Evolutionary conservation across 1,140 invertebrate species (phyloP).

Genomic region (Nephila pilipes): DNA sequence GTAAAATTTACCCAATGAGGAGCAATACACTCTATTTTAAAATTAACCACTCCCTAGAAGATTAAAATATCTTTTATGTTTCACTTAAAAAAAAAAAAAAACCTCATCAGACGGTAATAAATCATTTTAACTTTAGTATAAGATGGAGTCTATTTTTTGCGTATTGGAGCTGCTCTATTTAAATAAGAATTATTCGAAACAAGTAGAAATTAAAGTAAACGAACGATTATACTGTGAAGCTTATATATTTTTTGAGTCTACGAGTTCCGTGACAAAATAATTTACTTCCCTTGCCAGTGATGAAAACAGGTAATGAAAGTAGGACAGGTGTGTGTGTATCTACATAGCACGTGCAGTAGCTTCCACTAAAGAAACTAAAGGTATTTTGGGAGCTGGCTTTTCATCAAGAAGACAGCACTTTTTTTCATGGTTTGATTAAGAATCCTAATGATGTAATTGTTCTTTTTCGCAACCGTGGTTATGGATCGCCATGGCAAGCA

Average conservation of each 20-base stretch:
- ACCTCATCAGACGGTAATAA: too few species aligned
- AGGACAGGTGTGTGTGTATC: slow-evolving; percentile 26
- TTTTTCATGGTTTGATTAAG: slow-evolving; percentile 56
- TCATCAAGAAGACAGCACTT: slow-evolving; percentile 40
- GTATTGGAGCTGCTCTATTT: too few species aligned
- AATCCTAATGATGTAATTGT: slow-evolving; percentile 42
- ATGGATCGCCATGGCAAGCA: neutral
- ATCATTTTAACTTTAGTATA: too few species aligned
- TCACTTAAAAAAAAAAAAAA: too few species aligned
- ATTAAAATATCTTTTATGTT: too few species aligned
- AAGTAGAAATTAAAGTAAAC: too few species aligned
- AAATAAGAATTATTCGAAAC: too few species aligned
- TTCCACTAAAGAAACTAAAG: neutral
- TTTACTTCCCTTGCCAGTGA: slow-evolving; percentile 11
- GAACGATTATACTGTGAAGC: neutral
- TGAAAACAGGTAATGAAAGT: slow-evolving; percentile 28
- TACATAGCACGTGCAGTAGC: neutral
- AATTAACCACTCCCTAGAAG: too few species aligned
- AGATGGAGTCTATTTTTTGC: too few species aligned
- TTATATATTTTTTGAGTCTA: neutral
- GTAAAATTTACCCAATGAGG: too few species aligned
- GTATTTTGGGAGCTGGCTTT: slow-evolving; percentile 24
- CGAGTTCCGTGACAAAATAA: neutral
- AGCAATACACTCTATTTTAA: too few species aligned
- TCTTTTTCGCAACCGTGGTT: neutral